Percentiles rank a stretch among this genome's conserved stretches.
Evolutionary conservation across 2,797 vertebrate genomes (phyloP).

Genomic region (Anniella stebbinsi): DNA sequence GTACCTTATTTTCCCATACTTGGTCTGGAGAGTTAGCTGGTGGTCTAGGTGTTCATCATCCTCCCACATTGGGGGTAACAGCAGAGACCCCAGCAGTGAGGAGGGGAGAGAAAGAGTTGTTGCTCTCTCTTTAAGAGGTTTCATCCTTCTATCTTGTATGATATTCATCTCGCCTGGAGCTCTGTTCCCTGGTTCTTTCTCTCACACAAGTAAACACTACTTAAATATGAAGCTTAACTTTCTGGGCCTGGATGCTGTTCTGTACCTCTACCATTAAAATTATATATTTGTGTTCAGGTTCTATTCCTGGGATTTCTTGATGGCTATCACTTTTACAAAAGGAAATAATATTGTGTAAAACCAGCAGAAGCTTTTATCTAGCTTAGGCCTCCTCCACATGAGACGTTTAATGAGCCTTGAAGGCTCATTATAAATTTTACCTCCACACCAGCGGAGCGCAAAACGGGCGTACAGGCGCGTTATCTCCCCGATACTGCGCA

Average conservation of each 20-base stretch:
- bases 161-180: neutral
- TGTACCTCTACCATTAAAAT: neutral
- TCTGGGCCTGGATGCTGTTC: no score
- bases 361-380: neutral
- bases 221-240: neutral
- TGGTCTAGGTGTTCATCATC: no score
- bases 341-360: neutral
- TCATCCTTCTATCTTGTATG: neutral
- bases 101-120: neutral
- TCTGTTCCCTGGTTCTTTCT: neutral
- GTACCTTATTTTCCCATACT: no score
- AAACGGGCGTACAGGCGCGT: no score
- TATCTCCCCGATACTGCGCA: no score
- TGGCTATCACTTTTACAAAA: neutral
- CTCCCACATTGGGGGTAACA: neutral
- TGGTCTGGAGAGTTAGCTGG: no score
- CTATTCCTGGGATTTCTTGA: neutral
- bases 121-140: neutral
- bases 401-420: no score
- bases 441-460: no score
- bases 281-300: neutral
- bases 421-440: no score
- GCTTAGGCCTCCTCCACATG: no score
- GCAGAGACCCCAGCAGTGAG: neutral
- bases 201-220: neutral